Base-by-base conservation (phyloP, 1,140 invertebrate genomes). In the Drosophila takahashii region DNA sequence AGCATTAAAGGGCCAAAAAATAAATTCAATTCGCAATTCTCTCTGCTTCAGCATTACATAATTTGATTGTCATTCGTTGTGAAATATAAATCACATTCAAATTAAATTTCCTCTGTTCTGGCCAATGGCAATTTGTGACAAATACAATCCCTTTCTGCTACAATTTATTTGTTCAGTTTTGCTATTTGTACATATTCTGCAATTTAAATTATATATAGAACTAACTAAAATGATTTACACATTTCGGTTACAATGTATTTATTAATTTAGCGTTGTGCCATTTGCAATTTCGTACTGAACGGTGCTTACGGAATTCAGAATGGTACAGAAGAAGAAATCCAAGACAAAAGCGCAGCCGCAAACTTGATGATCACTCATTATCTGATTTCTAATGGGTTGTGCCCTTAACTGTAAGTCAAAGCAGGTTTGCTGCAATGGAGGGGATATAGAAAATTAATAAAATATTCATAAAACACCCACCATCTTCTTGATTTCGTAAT, bases 51-150 rank as follows among this genome's bases (percentile, higher is more conserved):
- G 3, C 32, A 41, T 39, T 64, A 45, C 26, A 41, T 22, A 48
- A 62, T 47, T 64, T 15, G 15, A 64, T 64, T 64, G 29, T 34
- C 29, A 26, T 59, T 64, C 45, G 27, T 39, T 32, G 29, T 26
- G 34, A 50, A 66, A 65, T 60, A 48, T 32, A 65, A 64, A 65
- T 65, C 42, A 48, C 62, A 47, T 44, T 65, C 22, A 29, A 65
- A 48, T 65, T 64, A 39, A 48, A 66, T 65, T 65, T 9, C 34
- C 4, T 64, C 26, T 26, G 7, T 48, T 37, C 8, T 39, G 6
- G 9, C 58, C 22, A 37, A 15, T 22, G 15, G 58, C 32, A 37
- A 62, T 29, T 62, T 62, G 41, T 18, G 61, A 10, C 41, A 18
- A 64, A 13, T 29, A 29, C n/a, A 65, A 37, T 64, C 16, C 29